Percentiles rank a stretch among this genome's conserved stretches.
Conservation (phyloP, 2,888 invertebrate genomes). For the Sipunculus nudus region DNA sequence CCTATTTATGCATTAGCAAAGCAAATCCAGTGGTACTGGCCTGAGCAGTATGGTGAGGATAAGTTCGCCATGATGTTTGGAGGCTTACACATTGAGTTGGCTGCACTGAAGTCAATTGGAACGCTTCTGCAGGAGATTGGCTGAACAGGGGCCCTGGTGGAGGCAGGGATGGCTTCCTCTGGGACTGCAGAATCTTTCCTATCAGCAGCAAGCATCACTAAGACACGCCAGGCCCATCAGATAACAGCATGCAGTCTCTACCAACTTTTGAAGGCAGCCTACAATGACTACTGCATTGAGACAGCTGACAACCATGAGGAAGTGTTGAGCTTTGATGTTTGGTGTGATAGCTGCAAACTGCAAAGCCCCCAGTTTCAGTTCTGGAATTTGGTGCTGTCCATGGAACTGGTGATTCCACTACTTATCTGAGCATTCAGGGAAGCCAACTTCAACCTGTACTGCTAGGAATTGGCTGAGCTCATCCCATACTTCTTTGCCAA, state of each 20-base stretch:
- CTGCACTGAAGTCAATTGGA: constrained; percentile 43
- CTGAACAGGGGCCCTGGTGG: constrained; percentile 33
- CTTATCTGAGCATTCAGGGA: constrained; percentile 27
- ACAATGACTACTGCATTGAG: constrained; percentile 15
- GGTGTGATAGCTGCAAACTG: constrained; percentile 6
- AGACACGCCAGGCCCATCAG: constrained; percentile 38
- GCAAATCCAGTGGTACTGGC: constrained; percentile 50
- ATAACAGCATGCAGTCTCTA: constrained; percentile 35
- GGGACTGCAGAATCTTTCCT: constrained; percentile 46
- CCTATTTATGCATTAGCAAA: constrained; percentile 51
- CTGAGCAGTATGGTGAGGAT: constrained; percentile 46
- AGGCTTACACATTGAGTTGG: constrained; percentile 55
- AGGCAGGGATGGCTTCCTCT: constrained; percentile 37
- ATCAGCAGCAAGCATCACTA: constrained; percentile 31
- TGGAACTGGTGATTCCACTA: constrained; percentile 14
- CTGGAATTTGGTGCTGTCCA: constrained; percentile 21
- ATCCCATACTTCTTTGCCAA: constrained; percentile 40
- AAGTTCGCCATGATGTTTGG: constrained; percentile 49
- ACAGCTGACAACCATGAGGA: neutral
- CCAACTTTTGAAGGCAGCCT: constrained; percentile 29
- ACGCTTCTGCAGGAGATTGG: constrained; percentile 44
- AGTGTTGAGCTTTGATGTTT: constrained; percentile 10
- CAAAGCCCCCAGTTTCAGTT: constrained; percentile 27
- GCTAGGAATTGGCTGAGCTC: constrained; percentile 26
- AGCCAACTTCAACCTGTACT: constrained; percentile 28